Base-by-base conservation (phyloP, 2,797 vertebrate genomes). In the Schizopygopsis malacanthus region DNA sequence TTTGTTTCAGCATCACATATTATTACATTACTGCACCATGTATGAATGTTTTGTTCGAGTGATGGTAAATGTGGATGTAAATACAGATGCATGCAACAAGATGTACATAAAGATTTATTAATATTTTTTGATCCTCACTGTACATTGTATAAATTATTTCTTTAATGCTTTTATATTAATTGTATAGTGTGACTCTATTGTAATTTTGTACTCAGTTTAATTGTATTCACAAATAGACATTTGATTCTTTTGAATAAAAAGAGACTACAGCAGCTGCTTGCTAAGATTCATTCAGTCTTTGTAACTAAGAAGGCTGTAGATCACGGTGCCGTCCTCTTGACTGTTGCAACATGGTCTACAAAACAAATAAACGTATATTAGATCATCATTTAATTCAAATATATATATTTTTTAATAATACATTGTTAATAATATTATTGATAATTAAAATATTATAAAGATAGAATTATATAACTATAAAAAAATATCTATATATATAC, bases 271-370 rank as follows among this genome's bases (percentile, higher is more conserved):
- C 45, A 63, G 13, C 0, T n/a, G 28, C 15, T 56, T 43, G 33
- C 5, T 33, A 22, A 25, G 41, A 84, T 54, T 47, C 41, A 56
- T 37, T 71, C 15, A 37, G 9, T 59, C 20, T 50, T 76, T 39
- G 25, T 41, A 45, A 37, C n/a, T 65, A 16, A 84, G 20, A 59
- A 69, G 45, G 50, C 82, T 85, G 83, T 87, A 85, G 79, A 87
- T 81, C 25, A 84, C 71, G 1, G 41, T 16, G 13, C 0, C 0
- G 9, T 11, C 61, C 28, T 84, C 78, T 52, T 39, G 47, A 37
- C 5, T 78, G n/a, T 28, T 72, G 50, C 13, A 41, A 10, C 0
- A n/a, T 70, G 50, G 47, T 28, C 86, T 87, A 43, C n/a, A 75
- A 83, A 76, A 43, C 6, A 80, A 47, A 33, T 4, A 45, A 45